Percentiles rank a stretch among this genome's conserved stretches.
These are phyloP conservation scores for Melanogrammus aeglefinus DNA, from an alignment of 2,797 vertebrate genomes.

Conservation along the genomic window DNA sequence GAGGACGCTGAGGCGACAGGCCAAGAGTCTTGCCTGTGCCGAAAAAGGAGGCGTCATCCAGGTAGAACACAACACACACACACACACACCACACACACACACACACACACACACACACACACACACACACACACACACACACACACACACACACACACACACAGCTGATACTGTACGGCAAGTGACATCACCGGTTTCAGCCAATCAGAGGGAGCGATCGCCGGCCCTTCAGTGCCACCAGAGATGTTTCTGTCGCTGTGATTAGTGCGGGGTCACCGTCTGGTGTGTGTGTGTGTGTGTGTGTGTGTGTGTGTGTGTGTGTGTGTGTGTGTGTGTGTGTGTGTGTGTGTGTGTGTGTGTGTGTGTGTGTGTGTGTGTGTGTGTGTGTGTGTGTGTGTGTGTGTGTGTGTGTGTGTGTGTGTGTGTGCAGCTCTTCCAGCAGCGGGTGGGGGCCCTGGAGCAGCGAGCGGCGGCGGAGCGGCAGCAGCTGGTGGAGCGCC, in stretches of 20 bases:
- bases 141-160: too few relatives aligned
- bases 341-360: too few relatives aligned
- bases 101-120: background rate
- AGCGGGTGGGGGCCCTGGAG: slow-evolving; percentile 94
- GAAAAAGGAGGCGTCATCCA: slow-evolving; percentile 84
- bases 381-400: too few relatives aligned
- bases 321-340: too few relatives aligned
- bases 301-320: too few relatives aligned
- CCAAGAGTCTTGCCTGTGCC: slow-evolving; percentile 90
- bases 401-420: too few relatives aligned
- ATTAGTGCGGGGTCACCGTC: background rate
- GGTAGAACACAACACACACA: background rate
- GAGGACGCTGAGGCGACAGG: slow-evolving; percentile 92
- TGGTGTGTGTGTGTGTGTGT: too few relatives aligned
- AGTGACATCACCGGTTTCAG: background rate
- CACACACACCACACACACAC: background rate
- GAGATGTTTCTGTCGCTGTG: background rate
- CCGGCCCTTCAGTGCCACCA: background rate
- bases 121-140: too few relatives aligned
- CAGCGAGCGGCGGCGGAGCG: slow-evolving; percentile 94
- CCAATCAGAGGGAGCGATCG: background rate
- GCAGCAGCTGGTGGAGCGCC: slow-evolving; percentile 96
- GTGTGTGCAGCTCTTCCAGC: slow-evolving; percentile 88
- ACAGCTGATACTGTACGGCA: background rate
- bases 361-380: too few relatives aligned